phyloP scores from a whole-genome alignment of 2,797 vertebrate species.

The Triplophysa yarkandensis region DNA sequence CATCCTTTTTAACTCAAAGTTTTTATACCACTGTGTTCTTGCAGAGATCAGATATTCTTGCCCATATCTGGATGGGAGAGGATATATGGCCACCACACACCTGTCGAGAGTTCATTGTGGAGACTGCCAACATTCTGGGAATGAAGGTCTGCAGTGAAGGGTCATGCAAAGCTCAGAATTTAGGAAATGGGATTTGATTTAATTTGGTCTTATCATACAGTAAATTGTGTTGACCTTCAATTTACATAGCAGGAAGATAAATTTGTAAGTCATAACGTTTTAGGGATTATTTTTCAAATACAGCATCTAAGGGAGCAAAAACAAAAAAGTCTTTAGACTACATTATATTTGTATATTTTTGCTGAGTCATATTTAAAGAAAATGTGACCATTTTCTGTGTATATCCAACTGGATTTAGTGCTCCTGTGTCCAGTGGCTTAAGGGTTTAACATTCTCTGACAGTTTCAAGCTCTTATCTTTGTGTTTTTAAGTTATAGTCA shows the following conservation, averaged over 20 bases:
- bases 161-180: too few species aligned
- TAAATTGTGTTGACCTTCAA: too few species aligned
- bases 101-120: conserved; percentile 75
- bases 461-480: conserved; percentile 22
- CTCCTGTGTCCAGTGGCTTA: conserved; percentile 12
- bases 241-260: too few species aligned
- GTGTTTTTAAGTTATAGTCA: conserved; percentile 14
- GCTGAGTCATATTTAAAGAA: conserved; percentile 29
- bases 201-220: too few species aligned
- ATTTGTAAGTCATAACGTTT: too few species aligned
- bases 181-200: too few species aligned
- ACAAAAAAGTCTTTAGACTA: too few species aligned
- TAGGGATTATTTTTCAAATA: too few species aligned
- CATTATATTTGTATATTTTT: background rate
- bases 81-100: conserved; percentile 71
- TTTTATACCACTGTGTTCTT: background rate
- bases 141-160: conserved; percentile 63
- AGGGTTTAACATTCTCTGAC: conserved; percentile 26
- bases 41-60: conserved; percentile 72
- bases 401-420: background rate
- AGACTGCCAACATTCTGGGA: conserved; percentile 73
- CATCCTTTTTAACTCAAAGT: background rate
- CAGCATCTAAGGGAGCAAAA: too few species aligned
- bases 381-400: too few species aligned
- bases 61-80: conserved; percentile 76